Percentiles rank a stretch among this genome's conserved stretches.
phyloP scores from a whole-genome alignment of 2,888 invertebrate species.

The Andricus curvator region DNA sequence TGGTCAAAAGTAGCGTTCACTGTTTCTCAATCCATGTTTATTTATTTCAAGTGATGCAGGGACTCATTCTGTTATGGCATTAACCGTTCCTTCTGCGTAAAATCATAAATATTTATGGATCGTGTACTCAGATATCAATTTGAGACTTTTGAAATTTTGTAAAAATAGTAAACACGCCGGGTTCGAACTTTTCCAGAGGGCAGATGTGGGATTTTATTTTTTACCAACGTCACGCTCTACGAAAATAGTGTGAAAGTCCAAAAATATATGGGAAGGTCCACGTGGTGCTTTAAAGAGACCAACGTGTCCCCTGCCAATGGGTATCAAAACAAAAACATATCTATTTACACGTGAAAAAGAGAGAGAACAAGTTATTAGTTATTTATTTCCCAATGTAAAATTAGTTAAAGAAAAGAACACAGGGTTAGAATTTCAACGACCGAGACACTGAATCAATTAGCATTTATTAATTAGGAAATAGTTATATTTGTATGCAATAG shows the following conservation, averaged over 20 bases:
- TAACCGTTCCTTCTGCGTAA: not conserved
- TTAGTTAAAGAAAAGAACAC: not conserved
- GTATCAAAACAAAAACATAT: not conserved
- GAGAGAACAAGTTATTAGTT: not conserved
- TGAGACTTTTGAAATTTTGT: not conserved
- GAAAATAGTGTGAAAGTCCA: not conserved
- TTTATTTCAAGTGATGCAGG: not conserved
- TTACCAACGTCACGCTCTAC: not conserved
- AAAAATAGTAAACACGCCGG: not conserved
- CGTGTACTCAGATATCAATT: not conserved
- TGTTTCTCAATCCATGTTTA: slow-evolving; percentile 10
- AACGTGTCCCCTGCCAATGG: not conserved
- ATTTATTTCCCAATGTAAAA: not conserved
- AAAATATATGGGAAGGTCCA: not conserved
- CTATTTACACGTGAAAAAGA: not conserved
- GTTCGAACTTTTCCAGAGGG: not conserved
- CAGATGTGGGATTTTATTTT: not conserved
- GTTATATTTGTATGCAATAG: no score
- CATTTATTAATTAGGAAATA: not conserved
- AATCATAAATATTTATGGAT: not conserved
- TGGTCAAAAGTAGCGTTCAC: not conserved
- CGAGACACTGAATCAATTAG: not conserved
- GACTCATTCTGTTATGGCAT: not conserved
- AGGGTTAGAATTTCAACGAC: not conserved
- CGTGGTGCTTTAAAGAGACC: not conserved